Conservation (phyloP, 2,113 vertebrate species). For the Balaenoptera acutorostrata region DNA sequence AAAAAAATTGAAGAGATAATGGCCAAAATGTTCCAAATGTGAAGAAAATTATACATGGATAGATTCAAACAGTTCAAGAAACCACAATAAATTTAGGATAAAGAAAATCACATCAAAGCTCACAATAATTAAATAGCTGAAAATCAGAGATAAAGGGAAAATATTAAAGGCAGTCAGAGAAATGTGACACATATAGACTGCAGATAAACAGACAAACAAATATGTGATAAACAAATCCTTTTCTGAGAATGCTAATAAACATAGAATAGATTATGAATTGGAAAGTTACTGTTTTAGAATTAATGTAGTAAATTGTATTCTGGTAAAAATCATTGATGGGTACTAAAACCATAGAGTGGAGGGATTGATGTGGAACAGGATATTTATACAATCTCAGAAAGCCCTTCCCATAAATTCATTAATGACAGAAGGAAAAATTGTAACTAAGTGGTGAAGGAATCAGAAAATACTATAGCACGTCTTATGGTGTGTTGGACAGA, state of each 20-base stretch:
- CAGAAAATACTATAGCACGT: background rate
- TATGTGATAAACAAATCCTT: background rate
- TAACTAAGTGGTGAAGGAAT: background rate
- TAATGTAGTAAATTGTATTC: background rate
- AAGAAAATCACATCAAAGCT: background rate
- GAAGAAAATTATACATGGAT: background rate
- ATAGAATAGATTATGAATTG: background rate
- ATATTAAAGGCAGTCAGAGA: background rate
- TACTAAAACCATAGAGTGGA: background rate
- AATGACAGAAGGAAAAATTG: background rate
- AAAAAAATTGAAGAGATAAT: background rate
- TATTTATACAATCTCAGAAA: background rate
- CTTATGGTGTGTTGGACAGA: background rate
- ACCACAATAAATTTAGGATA: background rate
- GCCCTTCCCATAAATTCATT: background rate
- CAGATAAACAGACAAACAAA: background rate
- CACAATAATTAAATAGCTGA: background rate
- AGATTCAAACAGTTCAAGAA: background rate
- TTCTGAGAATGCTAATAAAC: background rate
- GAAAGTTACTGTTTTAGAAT: background rate
- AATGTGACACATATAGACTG: background rate
- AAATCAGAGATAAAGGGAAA: background rate
- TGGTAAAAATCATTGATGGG: background rate
- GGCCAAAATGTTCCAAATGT: background rate
- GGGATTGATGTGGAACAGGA: background rate